phyloP scores from a whole-genome alignment of 2,797 vertebrate species.

The Xenops minutus region DNA sequence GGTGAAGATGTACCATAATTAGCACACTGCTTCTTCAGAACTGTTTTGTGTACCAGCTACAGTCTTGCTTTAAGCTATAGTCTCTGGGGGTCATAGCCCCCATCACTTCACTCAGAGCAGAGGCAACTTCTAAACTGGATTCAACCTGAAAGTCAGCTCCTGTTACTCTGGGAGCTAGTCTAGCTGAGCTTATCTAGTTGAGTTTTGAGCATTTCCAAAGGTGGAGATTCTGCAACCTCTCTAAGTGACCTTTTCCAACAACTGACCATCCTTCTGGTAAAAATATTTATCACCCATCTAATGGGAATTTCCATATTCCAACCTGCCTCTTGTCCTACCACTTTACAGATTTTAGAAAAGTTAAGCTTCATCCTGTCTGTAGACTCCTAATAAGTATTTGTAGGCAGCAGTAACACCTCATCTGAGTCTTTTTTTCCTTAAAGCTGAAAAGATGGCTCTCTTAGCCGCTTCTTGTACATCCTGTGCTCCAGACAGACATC shows the following conservation, averaged over 20 bases:
- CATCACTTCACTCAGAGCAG: background rate
- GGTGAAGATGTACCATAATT: background rate
- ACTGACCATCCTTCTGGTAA: background rate
- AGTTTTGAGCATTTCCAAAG: background rate
- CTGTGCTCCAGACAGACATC: background rate
- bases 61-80: background rate
- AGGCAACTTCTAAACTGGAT: background rate
- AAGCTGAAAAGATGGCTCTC: background rate
- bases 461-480: background rate
- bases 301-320: background rate
- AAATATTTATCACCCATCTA: background rate
- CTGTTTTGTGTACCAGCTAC: background rate
- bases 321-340: background rate
- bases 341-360: background rate
- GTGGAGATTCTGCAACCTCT: background rate
- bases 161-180: background rate
- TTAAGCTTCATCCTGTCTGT: background rate
- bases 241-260: background rate
- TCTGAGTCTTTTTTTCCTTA: background rate
- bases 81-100: background rate
- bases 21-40: background rate
- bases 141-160: background rate
- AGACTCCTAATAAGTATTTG: background rate
- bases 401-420: background rate
- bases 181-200: background rate